Percentiles rank a stretch among this genome's conserved stretches.
These are phyloP conservation scores for Toxotes lorentzi DNA, from an alignment of 2,797 vertebrate genomes.

Conservation along the genomic window DNA sequence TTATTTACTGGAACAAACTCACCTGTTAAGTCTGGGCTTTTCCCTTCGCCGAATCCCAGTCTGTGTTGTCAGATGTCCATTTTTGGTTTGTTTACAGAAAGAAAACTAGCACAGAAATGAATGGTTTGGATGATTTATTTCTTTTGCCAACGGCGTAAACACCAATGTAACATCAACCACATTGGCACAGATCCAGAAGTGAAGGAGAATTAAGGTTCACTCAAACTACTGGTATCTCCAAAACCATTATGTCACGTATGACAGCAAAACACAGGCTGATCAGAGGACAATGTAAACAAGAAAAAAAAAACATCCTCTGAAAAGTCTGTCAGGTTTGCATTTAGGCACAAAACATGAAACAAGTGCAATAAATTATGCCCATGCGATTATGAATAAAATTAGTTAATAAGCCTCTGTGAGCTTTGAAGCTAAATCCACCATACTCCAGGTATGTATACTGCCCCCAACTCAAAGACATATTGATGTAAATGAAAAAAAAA, in stretches of 20 bases:
- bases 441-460: conserved; percentile 78
- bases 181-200: conserved; percentile 43
- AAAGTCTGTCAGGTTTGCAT: conserved; percentile 29
- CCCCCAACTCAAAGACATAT: conserved; percentile 18
- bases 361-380: conserved; percentile 60
- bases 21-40: neutral
- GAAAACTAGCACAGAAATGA: conserved; percentile 34
- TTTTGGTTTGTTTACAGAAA: conserved; percentile 44
- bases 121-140: conserved; percentile 68
- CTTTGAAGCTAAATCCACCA: conserved; percentile 64
- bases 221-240: conserved; percentile 20
- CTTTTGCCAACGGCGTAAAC: conserved; percentile 44
- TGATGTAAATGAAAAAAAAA: conserved; percentile 33
- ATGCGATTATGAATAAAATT: conserved; percentile 40
- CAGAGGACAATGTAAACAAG: conserved; percentile 21
- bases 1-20: neutral
- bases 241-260: conserved; percentile 19
- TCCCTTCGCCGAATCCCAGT: neutral
- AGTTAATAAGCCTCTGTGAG: conserved; percentile 10
- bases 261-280: conserved; percentile 43
- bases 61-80: neutral
- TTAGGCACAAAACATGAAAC: conserved; percentile 45
- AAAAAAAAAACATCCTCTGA: conserved; percentile 10
- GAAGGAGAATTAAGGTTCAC: conserved; percentile 20
- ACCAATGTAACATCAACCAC: conserved; percentile 51